Percentiles rank a stretch among this genome's conserved stretches.
These are phyloP conservation scores for Bellardia pandia DNA, from an alignment of 2,888 invertebrate species.

Conservation along the genomic window DNA sequence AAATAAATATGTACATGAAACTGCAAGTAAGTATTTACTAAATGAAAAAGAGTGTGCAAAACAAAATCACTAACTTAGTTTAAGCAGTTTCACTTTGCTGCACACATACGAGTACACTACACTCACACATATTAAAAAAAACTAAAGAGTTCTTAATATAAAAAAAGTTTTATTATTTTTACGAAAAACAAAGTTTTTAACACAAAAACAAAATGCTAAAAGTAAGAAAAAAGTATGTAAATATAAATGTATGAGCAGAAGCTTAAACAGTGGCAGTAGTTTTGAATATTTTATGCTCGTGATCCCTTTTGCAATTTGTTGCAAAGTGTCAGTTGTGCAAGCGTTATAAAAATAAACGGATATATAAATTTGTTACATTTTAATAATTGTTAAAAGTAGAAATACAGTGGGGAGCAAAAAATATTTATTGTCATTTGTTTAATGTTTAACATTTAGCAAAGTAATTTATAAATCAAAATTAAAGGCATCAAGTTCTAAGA, in stretches of 20 bases:
- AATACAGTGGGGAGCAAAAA: too few relatives aligned
- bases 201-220: background rate
- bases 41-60: background rate
- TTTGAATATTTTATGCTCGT: background rate
- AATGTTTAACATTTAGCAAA: too few relatives aligned
- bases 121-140: background rate
- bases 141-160: constrained; percentile 19
- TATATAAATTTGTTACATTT: background rate
- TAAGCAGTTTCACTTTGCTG: background rate
- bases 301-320: background rate
- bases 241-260: background rate
- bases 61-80: background rate
- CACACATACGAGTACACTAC: background rate
- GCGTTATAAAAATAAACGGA: constrained; percentile 12
- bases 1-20: background rate
- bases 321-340: background rate
- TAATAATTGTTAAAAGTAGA: too few relatives aligned
- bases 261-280: background rate
- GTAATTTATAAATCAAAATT: too few relatives aligned
- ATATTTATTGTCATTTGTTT: too few relatives aligned
- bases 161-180: constrained; percentile 1
- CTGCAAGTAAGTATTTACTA: background rate
- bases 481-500: too few relatives aligned
- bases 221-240: too few relatives aligned
- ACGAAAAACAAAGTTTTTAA: constrained; percentile 5